Base-by-base conservation (phyloP, 2,113 vertebrate genomes). In the Fregata magnificens region DNA sequence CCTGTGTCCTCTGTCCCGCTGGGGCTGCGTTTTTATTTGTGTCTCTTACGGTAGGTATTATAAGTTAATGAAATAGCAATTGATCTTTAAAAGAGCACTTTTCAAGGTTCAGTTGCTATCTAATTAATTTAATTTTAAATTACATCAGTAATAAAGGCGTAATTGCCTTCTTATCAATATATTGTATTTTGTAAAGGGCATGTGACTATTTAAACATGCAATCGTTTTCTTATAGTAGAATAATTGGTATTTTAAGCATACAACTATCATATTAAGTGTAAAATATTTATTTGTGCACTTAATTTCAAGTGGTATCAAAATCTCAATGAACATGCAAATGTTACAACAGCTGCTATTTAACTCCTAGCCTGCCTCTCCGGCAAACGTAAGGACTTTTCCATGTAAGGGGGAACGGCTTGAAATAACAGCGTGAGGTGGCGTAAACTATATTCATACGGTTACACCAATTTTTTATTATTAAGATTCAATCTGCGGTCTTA, bases 61-160 rank as follows among this genome's bases (percentile, higher is more conserved):
- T 91, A 93, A 96, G 93, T 55, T 94, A 98, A 97, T 97, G 91
- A 97, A 93, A 96, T 94, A 97, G 92, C 93, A 97, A 97, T 96
- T 95, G 97, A 97, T 98, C 95, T 88, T 86, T 87, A 93, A 88
- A 98, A 95, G 93, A 93, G 93, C 93, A 95, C 92, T 97, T 98
- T 96, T 81, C 96, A 94, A 98, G 95, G 93, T 95, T 97, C 95
- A 96, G 74, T 90, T 94, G 76, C 91, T 90, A 95, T 92, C 91
- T 95, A 98, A 98, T 98, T 98, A 97, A 96, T 97, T 97, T 97
- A 97, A 96, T 97, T 97, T 97, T 94, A 97, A 98, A 97, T 97
- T 96, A 97, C 96, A 97, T 86, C 61, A 32, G 93, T 95, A 97
- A 97, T 97, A 97, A 97, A 94, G 81, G 81, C 91, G 97, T 97